These are phyloP conservation scores for Chionodraco myersi DNA, from an alignment of 2,113 vertebrate genomes.

Conservation along the genomic window DNA sequence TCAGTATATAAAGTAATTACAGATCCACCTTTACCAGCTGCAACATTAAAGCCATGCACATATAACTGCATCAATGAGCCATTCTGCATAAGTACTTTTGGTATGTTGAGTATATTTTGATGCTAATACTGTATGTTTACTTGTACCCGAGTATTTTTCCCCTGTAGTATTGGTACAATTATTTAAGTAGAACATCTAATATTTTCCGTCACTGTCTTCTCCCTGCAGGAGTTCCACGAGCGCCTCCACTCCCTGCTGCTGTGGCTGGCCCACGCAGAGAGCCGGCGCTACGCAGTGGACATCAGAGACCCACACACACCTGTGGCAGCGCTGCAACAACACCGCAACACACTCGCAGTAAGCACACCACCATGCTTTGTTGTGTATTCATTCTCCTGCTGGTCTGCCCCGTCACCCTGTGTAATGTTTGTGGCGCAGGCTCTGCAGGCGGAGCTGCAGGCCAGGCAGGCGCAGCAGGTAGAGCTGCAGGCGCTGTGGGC, in stretches of 20 bases:
- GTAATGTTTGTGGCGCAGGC: conserved; percentile 73
- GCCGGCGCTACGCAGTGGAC: conserved; percentile 79
- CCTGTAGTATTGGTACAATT: too few relatives aligned
- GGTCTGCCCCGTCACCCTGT: background rate
- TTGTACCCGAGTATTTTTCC: background rate
- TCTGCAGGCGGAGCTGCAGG: conserved; percentile 85
- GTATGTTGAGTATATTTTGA: too few relatives aligned
- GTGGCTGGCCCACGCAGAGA: conserved; percentile 90
- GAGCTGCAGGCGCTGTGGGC: conserved; percentile 82
- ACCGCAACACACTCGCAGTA: conserved; percentile 84
- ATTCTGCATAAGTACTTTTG: too few relatives aligned
- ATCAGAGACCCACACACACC: conserved; percentile 72
- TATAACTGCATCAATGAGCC: too few relatives aligned
- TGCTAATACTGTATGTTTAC: background rate
- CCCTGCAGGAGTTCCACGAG: conserved; percentile 90
- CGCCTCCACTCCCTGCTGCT: conserved; percentile 88
- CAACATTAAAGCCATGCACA: too few relatives aligned
- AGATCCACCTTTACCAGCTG: too few relatives aligned
- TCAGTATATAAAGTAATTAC: too few relatives aligned
- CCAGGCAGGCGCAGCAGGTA: conserved; percentile 82
- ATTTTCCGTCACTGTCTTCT: background rate
- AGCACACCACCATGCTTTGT: background rate
- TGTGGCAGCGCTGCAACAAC: conserved; percentile 69
- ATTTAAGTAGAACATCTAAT: background rate
- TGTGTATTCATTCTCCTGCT: background rate